Evolutionary conservation across 2,113 vertebrate species (phyloP).

Genomic region (Cricetomys ansorgei): DNA sequence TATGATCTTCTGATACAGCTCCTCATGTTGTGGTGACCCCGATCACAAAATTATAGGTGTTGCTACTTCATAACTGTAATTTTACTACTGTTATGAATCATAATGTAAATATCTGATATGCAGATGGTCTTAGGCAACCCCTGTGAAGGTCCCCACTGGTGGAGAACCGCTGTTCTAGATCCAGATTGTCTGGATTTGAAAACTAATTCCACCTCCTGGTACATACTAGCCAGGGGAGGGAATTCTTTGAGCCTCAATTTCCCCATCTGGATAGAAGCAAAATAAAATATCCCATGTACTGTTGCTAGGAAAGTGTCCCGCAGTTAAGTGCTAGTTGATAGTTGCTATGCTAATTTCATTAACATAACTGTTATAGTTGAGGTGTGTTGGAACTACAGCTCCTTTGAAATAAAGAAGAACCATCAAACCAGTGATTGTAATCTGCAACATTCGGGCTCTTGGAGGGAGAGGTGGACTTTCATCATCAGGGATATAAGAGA

Average conservation of each 20-base stretch:
- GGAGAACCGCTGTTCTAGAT: no score
- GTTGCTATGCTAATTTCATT: neutral
- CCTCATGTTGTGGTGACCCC: no score
- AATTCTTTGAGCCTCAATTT: neutral
- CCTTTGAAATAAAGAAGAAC: neutral
- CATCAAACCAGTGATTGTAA: neutral
- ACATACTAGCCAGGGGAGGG: no score
- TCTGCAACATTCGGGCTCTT: neutral
- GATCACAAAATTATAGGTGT: no score
- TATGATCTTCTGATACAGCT: no score
- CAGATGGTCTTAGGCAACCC: no score
- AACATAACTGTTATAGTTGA: neutral
- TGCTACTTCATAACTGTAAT: no score
- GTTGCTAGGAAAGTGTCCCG: neutral
- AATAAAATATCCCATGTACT: neutral
- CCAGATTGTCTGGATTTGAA: neutral
- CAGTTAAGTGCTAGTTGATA: neutral
- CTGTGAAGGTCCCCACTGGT: no score
- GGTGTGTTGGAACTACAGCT: neutral
- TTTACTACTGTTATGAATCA: no score
- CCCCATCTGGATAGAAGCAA: neutral
- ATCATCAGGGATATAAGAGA: neutral
- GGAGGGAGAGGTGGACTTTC: neutral
- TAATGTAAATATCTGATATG: no score
- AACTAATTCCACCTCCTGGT: neutral